Conservation (phyloP, 2,888 invertebrate species). For the Machimus atricapillus region DNA sequence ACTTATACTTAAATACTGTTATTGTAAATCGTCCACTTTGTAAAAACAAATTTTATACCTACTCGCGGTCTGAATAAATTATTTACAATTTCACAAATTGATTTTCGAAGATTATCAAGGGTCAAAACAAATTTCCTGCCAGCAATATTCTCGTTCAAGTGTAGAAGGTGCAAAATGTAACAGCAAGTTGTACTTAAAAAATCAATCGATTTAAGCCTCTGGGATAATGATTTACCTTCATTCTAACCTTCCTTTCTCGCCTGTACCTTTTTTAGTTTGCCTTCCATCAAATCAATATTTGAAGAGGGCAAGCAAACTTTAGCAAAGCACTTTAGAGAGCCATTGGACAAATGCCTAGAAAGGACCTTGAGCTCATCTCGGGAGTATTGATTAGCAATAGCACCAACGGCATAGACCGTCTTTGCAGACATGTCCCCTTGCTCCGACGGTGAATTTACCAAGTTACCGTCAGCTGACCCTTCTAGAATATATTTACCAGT, state of each 20-base stretch:
- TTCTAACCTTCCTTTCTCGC: not conserved
- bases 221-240: not conserved
- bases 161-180: not conserved
- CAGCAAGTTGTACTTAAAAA: not conserved
- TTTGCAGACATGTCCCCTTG: not conserved
- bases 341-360: not conserved
- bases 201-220: not conserved
- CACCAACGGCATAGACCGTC: not conserved
- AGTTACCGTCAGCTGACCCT: not conserved
- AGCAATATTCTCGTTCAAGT: not conserved
- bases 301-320: not conserved
- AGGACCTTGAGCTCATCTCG: not conserved
- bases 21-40: too few relatives aligned
- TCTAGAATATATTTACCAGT: not conserved
- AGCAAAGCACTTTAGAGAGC: not conserved
- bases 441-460: not conserved
- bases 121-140: not conserved
- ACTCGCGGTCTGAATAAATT: not conserved
- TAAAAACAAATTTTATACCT: too few relatives aligned
- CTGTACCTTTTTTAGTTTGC: not conserved
- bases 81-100: not conserved
- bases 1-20: too few relatives aligned
- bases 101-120: not conserved
- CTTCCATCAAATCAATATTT: not conserved
- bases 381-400: not conserved